Percentiles rank a stretch among this genome's conserved stretches.
phyloP scores from a whole-genome alignment of 2,888 invertebrate species.

The Nomada goodeniana region DNA sequence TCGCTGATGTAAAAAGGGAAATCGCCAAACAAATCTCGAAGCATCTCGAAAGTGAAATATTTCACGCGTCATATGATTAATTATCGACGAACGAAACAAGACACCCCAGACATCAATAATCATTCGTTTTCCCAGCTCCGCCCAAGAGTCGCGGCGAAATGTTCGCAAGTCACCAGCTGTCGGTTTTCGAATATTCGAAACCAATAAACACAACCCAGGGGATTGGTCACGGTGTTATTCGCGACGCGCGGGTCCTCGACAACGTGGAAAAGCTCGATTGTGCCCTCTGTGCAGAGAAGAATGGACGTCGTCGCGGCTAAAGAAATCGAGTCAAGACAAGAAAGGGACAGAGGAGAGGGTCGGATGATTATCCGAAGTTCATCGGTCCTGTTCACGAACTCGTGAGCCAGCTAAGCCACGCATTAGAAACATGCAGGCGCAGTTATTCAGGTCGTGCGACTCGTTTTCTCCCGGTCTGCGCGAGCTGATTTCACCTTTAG shows the following conservation, averaged over 20 bases:
- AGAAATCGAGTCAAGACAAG: constrained; percentile 19
- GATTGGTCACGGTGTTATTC: constrained; percentile 14
- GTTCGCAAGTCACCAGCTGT: neutral
- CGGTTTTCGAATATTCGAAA: neutral
- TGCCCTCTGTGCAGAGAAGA: neutral
- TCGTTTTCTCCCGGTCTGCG: constrained; percentile 62
- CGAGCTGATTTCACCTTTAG: constrained; percentile 37
- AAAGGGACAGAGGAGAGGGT: constrained; percentile 29
- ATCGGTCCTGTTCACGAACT: constrained; percentile 71
- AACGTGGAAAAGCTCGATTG: constrained; percentile 18
- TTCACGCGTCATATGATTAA: too few species aligned
- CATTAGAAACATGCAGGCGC: constrained; percentile 78
- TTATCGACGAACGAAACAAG: too few species aligned
- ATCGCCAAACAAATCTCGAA: too few species aligned
- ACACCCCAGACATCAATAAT: neutral
- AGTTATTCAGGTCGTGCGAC: constrained; percentile 76
- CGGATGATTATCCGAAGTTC: constrained; percentile 73
- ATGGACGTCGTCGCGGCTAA: constrained; percentile 5
- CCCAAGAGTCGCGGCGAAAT: neutral
- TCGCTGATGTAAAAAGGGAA: too few species aligned
- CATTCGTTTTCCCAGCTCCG: too few species aligned
- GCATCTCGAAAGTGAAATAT: too few species aligned
- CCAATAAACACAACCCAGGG: neutral
- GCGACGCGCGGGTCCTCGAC: neutral
- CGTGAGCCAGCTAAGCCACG: constrained; percentile 73